Percentiles rank a stretch among this genome's conserved stretches.
phyloP scores from a whole-genome alignment of 2,113 vertebrate genomes.

The Melanotaenia duboulayi region DNA sequence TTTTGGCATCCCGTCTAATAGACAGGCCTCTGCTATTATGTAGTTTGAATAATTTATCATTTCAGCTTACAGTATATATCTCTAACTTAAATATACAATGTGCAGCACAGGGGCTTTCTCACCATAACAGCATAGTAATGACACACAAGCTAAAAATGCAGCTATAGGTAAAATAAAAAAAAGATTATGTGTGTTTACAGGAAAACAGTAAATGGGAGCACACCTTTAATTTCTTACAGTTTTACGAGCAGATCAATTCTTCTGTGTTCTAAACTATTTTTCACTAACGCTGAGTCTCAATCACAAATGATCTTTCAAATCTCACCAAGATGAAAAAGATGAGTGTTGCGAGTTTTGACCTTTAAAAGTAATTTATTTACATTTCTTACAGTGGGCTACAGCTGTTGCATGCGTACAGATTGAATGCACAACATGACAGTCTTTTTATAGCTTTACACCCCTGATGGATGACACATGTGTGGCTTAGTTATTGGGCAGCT shows the following conservation, averaged over 20 bases:
- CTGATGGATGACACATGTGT: slow-evolving; percentile 50
- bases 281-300: not conserved
- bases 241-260: not conserved
- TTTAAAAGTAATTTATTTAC: slow-evolving; percentile 30
- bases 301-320: not conserved
- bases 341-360: not conserved
- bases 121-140: no score
- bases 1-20: no score
- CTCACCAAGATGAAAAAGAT: not conserved
- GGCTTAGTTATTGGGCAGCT: slow-evolving; percentile 25
- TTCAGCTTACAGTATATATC: no score
- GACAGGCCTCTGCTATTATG: no score
- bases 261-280: not conserved
- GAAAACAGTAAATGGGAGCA: no score
- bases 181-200: slow-evolving; percentile 3
- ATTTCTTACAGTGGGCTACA: not conserved
- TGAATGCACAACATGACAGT: slow-evolving; percentile 25
- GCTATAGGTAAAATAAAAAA: not conserved
- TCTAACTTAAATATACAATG: no score
- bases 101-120: no score
- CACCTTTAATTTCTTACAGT: not conserved
- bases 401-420: slow-evolving; percentile 15
- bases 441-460: slow-evolving; percentile 39
- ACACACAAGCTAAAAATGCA: no score
- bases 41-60: no score